Evolutionary conservation across 92 coral and sea anemone species (phyloP), one percentile per base, ranked within the genome.

Genomic region (Epizoanthus rinbou): DNA sequence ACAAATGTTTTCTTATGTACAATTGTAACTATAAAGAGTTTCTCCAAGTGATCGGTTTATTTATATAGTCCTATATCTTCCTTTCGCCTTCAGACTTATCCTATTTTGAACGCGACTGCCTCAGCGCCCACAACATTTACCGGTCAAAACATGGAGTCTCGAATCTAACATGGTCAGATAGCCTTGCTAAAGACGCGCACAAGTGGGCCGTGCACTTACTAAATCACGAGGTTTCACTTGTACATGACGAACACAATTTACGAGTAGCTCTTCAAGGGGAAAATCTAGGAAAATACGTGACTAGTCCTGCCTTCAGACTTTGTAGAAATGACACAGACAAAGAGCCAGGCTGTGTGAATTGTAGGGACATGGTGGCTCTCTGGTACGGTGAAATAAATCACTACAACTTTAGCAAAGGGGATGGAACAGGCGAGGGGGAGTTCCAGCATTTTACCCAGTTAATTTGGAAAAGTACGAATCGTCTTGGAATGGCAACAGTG

Each of bases 401-500:
- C 10, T 59, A 59, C 24, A 59, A 59, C 17, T 59, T 59, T 59
- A 59, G 64, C 64, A 59, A 4, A 17, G 64, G 64, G 24, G 64
- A 21, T 6, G 64, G 64, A 6, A 59, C 19, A 17, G 64, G 64
- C 4, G 15, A 59, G 64, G 64, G 64, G 6, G 64, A 59, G 18
- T 59, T 59, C 18, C 64, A 59, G 24, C 64, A 59, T 59, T 59
- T 59, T 21, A 59, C 64, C 9, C 64, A 59, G 64, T 59, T 59
- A 21, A 59, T 59, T 59, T 59, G 64, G 64, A 18, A 8, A 18
- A 59, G 24, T 59, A 4, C 64, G 4, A 17, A 24, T 10, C 21
- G 10, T 18, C 24, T 59, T 18, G 64, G 64, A 17, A n/a, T 59
- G 24, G 64, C 64, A 21, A 21, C 64, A 19, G 19, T 17, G 19